Evolutionary conservation across 1,140 invertebrate genomes (phyloP).

Genomic region (Callitettix versicolor): DNA sequence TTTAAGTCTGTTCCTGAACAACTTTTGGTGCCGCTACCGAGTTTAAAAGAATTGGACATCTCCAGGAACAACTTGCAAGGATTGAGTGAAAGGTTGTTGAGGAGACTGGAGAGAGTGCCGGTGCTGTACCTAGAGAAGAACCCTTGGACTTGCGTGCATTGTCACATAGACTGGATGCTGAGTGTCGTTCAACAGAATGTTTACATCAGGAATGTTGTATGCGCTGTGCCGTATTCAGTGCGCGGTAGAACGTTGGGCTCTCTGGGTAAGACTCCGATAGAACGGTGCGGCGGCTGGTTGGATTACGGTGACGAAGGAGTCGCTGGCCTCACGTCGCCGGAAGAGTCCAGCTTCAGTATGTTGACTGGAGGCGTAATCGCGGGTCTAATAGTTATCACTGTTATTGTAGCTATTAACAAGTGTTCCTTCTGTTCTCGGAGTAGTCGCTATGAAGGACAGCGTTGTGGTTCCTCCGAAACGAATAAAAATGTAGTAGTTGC

Average conservation of each 20-base stretch:
- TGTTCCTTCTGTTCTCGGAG: too few species aligned
- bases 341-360: conserved; percentile 44
- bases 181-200: conserved; percentile 38
- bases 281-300: conserved; percentile 36
- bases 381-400: conserved; percentile 39
- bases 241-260: conserved; percentile 37
- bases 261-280: conserved; percentile 38
- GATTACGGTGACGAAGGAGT: conserved; percentile 25
- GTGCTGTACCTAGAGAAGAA: conserved; percentile 46
- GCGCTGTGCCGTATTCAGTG: conserved; percentile 36
- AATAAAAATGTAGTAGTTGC: too few species aligned
- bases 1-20: conserved; percentile 41
- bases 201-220: conserved; percentile 27
- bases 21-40: conserved; percentile 40
- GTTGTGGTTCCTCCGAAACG: too few species aligned
- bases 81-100: conserved; percentile 41
- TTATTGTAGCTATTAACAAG: conserved; percentile 28
- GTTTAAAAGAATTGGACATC: conserved; percentile 46
- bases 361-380: conserved; percentile 40
- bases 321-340: conserved; percentile 29
- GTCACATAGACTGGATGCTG: conserved; percentile 44
- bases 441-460: too few species aligned
- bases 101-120: conserved; percentile 37
- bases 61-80: conserved; percentile 49
- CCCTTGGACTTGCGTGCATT: conserved; percentile 56